These are phyloP conservation scores for Bombus waltoni DNA, from an alignment of 1,140 invertebrate species.

Conservation along the genomic window DNA sequence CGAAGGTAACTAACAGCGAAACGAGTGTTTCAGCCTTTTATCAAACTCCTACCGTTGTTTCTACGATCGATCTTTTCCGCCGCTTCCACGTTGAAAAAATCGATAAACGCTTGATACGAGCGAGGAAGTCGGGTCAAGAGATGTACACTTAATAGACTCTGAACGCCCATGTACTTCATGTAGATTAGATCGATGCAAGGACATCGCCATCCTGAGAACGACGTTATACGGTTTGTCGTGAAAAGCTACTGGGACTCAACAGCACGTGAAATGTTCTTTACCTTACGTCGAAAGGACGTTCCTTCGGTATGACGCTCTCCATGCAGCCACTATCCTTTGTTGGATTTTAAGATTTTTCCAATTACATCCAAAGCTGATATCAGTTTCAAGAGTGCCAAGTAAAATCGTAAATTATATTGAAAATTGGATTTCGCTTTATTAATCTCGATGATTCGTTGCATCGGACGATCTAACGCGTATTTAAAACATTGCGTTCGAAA, in stretches of 20 bases:
- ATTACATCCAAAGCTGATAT: background rate
- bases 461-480: background rate
- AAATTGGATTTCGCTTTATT: background rate
- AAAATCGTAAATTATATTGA: background rate
- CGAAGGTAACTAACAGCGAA: background rate
- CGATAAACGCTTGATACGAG: background rate
- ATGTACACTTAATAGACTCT: background rate
- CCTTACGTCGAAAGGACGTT: background rate
- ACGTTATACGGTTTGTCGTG: background rate
- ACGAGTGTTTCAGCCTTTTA: background rate
- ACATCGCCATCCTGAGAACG: conserved; percentile 2
- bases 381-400: background rate
- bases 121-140: background rate
- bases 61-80: background rate
- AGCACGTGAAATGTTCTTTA: background rate
- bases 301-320: background rate
- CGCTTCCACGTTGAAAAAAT: background rate
- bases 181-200: conserved; percentile 68
- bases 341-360: background rate
- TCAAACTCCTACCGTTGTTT: background rate
- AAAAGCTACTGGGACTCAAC: background rate
- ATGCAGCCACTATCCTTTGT: background rate
- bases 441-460: background rate
- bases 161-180: conserved; percentile 67
- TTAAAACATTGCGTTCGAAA: no score